Percentiles rank a stretch among this genome's conserved stretches.
These are phyloP conservation scores for Uromys caudimaculatus DNA, from an alignment of 2,797 vertebrate genomes.

Conservation along the genomic window DNA sequence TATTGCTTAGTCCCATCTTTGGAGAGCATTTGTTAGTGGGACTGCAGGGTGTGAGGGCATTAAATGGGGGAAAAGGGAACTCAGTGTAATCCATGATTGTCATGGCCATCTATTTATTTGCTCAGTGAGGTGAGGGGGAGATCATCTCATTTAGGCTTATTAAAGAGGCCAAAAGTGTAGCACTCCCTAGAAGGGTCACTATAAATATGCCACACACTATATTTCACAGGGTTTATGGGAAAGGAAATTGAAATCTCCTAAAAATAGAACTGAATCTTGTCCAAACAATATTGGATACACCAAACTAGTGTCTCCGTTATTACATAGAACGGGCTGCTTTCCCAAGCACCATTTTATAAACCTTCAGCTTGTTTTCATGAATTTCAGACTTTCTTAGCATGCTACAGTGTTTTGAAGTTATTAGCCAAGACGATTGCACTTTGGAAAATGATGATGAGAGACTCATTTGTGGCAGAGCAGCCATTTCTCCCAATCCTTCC, in stretches of 20 bases:
- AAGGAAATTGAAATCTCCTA: constrained; percentile 88
- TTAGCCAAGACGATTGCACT: not conserved
- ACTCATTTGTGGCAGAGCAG: fast-evolving
- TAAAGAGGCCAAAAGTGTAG: constrained; percentile 81
- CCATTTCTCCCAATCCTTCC: fast-evolving
- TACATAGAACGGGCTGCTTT: constrained; percentile 89
- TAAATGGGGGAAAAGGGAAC: not conserved
- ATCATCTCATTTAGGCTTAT: constrained; percentile 77
- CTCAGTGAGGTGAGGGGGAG: constrained; percentile 78
- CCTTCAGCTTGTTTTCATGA: constrained; percentile 84
- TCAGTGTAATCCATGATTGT: not conserved
- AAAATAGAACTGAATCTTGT: constrained; percentile 91
- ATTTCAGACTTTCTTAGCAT: constrained; percentile 77
- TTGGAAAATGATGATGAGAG: not conserved
- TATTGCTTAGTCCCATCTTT: constrained; percentile 51
- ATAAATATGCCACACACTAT: constrained; percentile 87
- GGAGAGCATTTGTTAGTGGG: not conserved
- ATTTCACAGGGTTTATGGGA: constrained; percentile 91
- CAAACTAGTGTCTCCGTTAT: constrained; percentile 90
- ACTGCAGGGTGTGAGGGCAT: not conserved
- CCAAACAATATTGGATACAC: constrained; percentile 89
- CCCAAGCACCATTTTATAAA: constrained; percentile 81
- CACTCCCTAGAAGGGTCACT: constrained; percentile 83
- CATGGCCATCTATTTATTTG: constrained; percentile 72
- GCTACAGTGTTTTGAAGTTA: not conserved